Conservation (phyloP, 2,797 vertebrate genomes). For the Lates japonicus region DNA sequence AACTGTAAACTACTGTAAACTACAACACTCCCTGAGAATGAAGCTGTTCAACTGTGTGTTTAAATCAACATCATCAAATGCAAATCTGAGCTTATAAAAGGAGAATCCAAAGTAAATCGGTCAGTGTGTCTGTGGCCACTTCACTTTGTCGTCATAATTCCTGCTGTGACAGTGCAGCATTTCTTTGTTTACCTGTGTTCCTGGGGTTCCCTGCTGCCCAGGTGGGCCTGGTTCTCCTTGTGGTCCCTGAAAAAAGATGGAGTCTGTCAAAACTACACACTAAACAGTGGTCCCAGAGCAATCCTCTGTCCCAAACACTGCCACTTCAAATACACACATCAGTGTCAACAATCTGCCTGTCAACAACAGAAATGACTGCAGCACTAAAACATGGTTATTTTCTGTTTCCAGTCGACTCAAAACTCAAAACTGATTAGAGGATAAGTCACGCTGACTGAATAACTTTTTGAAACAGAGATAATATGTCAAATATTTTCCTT, state of each 20-base stretch:
- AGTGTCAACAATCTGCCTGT: not conserved
- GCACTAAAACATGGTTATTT: not conserved
- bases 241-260: constrained; percentile 90
- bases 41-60: not conserved
- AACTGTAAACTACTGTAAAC: not conserved
- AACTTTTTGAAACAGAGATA: not conserved
- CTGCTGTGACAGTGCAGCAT: not conserved
- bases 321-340: not conserved
- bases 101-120: not conserved
- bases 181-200: constrained; percentile 87
- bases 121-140: not conserved
- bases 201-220: constrained; percentile 98
- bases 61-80: not conserved
- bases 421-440: not conserved
- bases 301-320: not conserved
- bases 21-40: not conserved
- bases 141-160: not conserved
- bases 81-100: not conserved
- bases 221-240: constrained; percentile 98
- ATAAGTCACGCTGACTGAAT: not conserved
- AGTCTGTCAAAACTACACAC: constrained; percentile 18
- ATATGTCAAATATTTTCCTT: not conserved
- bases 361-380: not conserved
- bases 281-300: constrained; percentile 48
- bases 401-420: not conserved